Evolutionary conservation across 2,797 vertebrate species (phyloP).

Genomic region (Fundulus diaphanus): DNA sequence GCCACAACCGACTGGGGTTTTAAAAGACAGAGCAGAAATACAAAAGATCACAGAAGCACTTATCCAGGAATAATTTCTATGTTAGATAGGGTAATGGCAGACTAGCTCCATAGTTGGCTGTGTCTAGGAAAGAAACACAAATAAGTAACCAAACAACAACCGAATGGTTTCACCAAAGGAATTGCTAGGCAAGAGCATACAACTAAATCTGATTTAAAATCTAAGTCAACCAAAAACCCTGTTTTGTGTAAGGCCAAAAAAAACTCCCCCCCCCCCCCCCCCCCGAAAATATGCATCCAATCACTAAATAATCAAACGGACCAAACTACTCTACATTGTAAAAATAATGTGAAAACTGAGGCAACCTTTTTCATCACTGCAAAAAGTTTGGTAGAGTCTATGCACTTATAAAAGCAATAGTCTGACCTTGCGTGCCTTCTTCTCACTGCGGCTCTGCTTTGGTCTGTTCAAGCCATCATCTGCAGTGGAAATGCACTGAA

Average conservation of each 20-base stretch:
- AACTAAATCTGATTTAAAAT: not conserved
- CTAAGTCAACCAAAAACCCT: not conserved
- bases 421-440: slow-evolving; percentile 95
- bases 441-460: slow-evolving; percentile 97
- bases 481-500: slow-evolving; percentile 81
- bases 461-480: slow-evolving; percentile 90
- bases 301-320: too few species aligned
- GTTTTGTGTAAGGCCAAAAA: not conserved
- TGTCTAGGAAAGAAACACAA: too few species aligned
- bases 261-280: too few species aligned
- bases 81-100: too few species aligned
- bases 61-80: too few species aligned
- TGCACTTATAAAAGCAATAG: not conserved
- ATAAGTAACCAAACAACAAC: too few species aligned
- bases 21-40: too few species aligned
- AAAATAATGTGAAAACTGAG: slow-evolving; percentile 2
- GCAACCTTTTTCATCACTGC: not conserved
- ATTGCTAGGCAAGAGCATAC: not conserved
- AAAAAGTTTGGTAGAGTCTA: not conserved
- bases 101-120: too few species aligned
- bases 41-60: too few species aligned
- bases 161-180: not conserved
- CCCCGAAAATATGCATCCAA: not conserved
- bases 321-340: too few species aligned
- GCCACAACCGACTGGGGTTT: too few species aligned